A percentile compares a stretch with the other conserved stretches of the same genome.
These are phyloP conservation scores for Tenualosa thibaudeaui DNA, from an alignment of 2,797 vertebrate genomes.

Conservation along the genomic window DNA sequence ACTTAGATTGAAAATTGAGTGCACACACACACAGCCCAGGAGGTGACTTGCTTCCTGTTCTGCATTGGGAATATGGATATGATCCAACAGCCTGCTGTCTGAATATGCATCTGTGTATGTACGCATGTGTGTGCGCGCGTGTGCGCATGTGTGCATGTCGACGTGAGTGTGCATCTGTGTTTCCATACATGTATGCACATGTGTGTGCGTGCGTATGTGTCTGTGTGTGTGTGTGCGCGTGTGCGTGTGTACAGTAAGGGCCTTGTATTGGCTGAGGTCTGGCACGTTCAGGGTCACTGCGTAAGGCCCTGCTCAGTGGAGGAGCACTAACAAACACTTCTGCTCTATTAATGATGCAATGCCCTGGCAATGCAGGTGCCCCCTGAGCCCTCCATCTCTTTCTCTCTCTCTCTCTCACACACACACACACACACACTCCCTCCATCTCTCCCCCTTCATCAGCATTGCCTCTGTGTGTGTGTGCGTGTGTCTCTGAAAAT, in stretches of 20 bases:
- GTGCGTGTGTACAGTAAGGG: conserved; percentile 50
- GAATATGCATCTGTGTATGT: conserved; percentile 37
- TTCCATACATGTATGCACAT: neutral
- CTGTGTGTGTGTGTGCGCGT: neutral
- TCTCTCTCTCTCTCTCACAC: neutral
- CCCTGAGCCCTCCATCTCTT: conserved; percentile 52
- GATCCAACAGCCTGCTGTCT: neutral
- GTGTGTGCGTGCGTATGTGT: neutral
- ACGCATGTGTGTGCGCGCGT: neutral
- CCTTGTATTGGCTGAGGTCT: conserved; percentile 65
- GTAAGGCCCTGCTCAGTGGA: conserved; percentile 59
- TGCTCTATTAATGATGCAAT: conserved; percentile 73
- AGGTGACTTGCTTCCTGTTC: neutral
- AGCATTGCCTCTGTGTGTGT: conserved; percentile 24
- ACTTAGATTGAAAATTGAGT: too few species aligned
- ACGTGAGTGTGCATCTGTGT: neutral
- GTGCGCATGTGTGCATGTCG: neutral
- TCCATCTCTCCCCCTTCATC: neutral
- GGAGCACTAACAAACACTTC: conserved; percentile 61
- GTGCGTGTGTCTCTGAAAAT: neutral
- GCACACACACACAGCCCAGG: neutral
- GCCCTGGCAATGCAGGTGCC: conserved; percentile 65
- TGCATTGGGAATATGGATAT: neutral
- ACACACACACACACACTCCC: neutral
- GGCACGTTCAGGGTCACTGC: conserved; percentile 68